phyloP scores from a whole-genome alignment of 2,113 vertebrate species.

The Vicugna pacos region DNA sequence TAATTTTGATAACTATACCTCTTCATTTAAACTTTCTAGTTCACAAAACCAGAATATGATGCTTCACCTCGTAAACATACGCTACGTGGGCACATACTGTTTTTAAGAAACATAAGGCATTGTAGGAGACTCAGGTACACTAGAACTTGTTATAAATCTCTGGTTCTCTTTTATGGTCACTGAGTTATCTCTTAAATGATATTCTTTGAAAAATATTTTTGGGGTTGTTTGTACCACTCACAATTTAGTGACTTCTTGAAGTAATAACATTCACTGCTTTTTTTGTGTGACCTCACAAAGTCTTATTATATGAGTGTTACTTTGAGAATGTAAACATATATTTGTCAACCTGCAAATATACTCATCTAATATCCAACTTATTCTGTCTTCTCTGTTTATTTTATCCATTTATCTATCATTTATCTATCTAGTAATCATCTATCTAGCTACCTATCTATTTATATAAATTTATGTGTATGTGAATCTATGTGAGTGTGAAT shows the following conservation, averaged over 20 bases:
- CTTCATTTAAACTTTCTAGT: not conserved
- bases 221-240: not conserved
- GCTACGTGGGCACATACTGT: not conserved
- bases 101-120: not conserved
- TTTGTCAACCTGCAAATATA: not conserved
- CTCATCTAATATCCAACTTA: not conserved
- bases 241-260: not conserved
- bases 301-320: not conserved
- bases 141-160: not conserved
- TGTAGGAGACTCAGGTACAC: not conserved
- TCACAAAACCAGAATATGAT: not conserved
- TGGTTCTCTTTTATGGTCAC: not conserved
- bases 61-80: not conserved
- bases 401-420: not conserved
- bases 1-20: not conserved
- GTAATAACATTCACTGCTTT: not conserved
- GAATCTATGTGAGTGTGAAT: not conserved
- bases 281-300: not conserved
- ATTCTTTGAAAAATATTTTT: not conserved
- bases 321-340: not conserved
- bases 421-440: not conserved
- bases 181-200: constrained; percentile 12
- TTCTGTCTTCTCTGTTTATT: not conserved
- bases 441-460: not conserved
- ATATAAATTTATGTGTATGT: not conserved